A percentile compares a stretch with the other conserved stretches of the same genome.
These are phyloP conservation scores for Eutolmus rufibarbis DNA, from an alignment of 2,888 invertebrate genomes.

Conservation along the genomic window DNA sequence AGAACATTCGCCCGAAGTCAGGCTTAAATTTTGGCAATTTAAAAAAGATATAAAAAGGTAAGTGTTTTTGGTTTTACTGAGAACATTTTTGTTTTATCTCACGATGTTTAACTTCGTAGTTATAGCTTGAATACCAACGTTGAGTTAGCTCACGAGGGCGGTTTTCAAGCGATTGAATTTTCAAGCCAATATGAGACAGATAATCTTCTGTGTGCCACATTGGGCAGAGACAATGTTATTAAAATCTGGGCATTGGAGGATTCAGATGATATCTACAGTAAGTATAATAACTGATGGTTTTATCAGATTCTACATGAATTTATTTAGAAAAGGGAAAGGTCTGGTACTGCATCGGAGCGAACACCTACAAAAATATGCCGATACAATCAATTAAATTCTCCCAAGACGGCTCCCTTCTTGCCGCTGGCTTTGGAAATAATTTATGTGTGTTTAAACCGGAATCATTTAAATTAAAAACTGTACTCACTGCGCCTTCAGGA, in stretches of 20 bases:
- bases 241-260: conserved; percentile 74
- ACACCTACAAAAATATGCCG: conserved; percentile 69
- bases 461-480: conserved; percentile 67
- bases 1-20: conserved; percentile 68
- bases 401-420: conserved; percentile 78
- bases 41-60: conserved; percentile 69
- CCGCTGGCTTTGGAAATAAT: conserved; percentile 71
- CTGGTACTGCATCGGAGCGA: conserved; percentile 73
- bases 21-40: conserved; percentile 80
- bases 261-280: conserved; percentile 66
- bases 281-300: conserved; percentile 49
- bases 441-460: conserved; percentile 76
- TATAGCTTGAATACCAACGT: conserved; percentile 75
- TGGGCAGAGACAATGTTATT: conserved; percentile 73
- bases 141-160: conserved; percentile 74
- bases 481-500: conserved; percentile 60
- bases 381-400: conserved; percentile 72
- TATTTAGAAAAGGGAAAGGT: conserved; percentile 65
- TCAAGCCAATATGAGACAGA: conserved; percentile 65
- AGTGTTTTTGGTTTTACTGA: neutral
- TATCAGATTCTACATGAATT: neutral
- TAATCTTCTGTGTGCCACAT: conserved; percentile 68
- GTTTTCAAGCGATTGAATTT: conserved; percentile 69
- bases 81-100: neutral
- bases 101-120: conserved; percentile 61